Percentiles rank a stretch among this genome's conserved stretches.
These are phyloP conservation scores for Ommatoiulus sabulosus DNA, from an alignment of 2,888 invertebrate species.

Conservation along the genomic window DNA sequence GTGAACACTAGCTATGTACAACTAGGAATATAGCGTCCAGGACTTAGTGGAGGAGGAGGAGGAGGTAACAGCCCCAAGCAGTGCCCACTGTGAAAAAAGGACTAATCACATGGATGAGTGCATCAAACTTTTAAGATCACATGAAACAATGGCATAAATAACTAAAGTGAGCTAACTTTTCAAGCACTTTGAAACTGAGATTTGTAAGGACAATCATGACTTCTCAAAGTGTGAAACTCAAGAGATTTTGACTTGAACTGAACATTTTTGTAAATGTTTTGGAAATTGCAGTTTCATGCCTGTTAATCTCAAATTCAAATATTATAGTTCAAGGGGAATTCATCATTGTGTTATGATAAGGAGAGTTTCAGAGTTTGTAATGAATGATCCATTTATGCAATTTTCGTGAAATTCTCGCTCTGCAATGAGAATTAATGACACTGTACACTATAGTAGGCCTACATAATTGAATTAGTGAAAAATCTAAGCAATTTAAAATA, in stretches of 20 bases:
- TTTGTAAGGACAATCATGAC: neutral
- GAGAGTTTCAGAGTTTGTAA: no score
- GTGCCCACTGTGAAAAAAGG: conserved; percentile 48
- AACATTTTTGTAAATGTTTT: neutral
- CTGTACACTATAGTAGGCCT: no score
- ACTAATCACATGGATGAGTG: conserved; percentile 48
- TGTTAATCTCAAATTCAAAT: no score
- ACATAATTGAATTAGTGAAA: no score
- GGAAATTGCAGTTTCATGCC: neutral
- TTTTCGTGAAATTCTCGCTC: no score
- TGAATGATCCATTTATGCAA: no score
- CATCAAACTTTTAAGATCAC: conserved; percentile 43
- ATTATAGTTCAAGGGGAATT: neutral
- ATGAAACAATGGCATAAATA: neutral
- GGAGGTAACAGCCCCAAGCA: conserved; percentile 46
- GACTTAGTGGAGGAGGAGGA: conserved; percentile 45
- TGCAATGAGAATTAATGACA: no score
- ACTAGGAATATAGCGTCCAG: conserved; percentile 47
- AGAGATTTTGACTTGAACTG: neutral
- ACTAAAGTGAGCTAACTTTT: neutral
- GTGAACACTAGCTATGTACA: conserved; percentile 43
- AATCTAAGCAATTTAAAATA: no score
- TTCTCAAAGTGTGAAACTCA: neutral
- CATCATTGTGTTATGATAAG: no score
- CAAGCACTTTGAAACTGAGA: neutral